Evolutionary conservation across 2,113 vertebrate species (phyloP).

Genomic region (Osmerus mordax): DNA sequence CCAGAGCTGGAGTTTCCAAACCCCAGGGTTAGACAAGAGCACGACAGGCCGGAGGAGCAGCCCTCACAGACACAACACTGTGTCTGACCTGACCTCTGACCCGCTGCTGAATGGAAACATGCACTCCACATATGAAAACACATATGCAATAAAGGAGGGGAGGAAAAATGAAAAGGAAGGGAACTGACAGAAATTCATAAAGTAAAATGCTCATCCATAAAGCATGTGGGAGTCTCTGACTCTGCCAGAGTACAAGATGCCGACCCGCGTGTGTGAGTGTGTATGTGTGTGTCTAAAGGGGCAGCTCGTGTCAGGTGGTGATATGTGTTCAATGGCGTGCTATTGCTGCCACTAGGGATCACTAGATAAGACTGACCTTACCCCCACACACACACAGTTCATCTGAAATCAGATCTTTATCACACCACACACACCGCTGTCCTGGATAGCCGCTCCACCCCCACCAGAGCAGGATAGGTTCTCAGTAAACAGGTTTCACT

Average conservation of each 20-base stretch:
- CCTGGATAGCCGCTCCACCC: neutral
- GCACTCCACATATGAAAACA: constrained; percentile 15
- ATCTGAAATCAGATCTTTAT: constrained; percentile 62
- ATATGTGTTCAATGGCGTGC: constrained; percentile 40
- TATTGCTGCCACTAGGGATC: constrained; percentile 48
- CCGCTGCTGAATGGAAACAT: constrained; percentile 12
- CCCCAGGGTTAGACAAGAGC: too few relatives aligned
- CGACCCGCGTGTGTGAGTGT: constrained; percentile 4
- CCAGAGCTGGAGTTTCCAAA: too few relatives aligned
- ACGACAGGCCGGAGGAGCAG: too few relatives aligned
- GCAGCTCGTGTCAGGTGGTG: constrained; percentile 45
- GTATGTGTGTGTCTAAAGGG: constrained; percentile 33
- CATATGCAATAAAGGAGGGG: too few relatives aligned
- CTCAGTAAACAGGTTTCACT: too few relatives aligned
- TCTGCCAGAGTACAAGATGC: constrained; percentile 21
- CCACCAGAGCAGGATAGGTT: neutral
- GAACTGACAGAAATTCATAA: constrained; percentile 49
- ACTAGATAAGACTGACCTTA: constrained; percentile 54
- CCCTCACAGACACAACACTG: too few relatives aligned
- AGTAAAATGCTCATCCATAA: constrained; percentile 61
- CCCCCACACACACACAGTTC: constrained; percentile 40
- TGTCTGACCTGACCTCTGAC: too few relatives aligned
- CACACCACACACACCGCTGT: constrained; percentile 23
- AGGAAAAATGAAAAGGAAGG: too few relatives aligned
- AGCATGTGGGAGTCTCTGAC: constrained; percentile 41